These are phyloP conservation scores for Brachynemurus nebulosus DNA, from an alignment of 2,888 invertebrate species.

Conservation along the genomic window DNA sequence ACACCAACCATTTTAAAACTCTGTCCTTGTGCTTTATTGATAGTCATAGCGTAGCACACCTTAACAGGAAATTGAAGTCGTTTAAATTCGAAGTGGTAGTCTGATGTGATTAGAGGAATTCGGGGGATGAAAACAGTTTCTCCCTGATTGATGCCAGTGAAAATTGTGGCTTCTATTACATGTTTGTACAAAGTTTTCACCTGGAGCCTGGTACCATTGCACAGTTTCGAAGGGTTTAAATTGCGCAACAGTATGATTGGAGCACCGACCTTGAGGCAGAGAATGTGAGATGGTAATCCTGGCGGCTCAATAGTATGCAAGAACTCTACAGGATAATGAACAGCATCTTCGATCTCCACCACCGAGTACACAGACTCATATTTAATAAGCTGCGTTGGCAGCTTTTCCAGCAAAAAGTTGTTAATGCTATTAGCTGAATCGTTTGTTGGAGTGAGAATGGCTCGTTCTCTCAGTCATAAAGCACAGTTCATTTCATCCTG, in stretches of 20 bases:
- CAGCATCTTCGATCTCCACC: conserved; percentile 13
- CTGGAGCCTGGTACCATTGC: conserved; percentile 19
- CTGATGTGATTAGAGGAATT: conserved; percentile 17
- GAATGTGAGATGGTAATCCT: conserved; percentile 15
- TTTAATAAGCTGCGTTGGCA: conserved; percentile 10
- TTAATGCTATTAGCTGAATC: conserved; percentile 1
- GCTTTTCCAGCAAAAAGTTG: conserved; percentile 1
- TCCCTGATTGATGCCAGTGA: conserved; percentile 11
- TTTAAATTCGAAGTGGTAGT: conserved; percentile 17
- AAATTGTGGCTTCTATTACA: conserved; percentile 12
- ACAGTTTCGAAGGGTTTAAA: conserved; percentile 17
- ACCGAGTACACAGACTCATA: conserved; percentile 13
- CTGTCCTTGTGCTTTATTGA: conserved; percentile 24
- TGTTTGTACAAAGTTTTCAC: conserved; percentile 14
- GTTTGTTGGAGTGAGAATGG: conserved; percentile 13
- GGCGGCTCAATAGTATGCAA: conserved; percentile 14
- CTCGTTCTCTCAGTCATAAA: conserved; percentile 9
- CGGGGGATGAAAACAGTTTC: conserved; percentile 19
- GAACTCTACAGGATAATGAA: conserved; percentile 14
- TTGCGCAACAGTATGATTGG: conserved; percentile 19
- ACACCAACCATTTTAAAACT: conserved; percentile 16
- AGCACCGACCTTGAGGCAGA: conserved; percentile 15
- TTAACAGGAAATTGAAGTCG: conserved; percentile 22
- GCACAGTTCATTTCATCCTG: background rate
- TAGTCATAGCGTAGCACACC: conserved; percentile 20